phyloP scores from a whole-genome alignment of 1,140 invertebrate genomes.

The Dendrolimus punctatus region DNA sequence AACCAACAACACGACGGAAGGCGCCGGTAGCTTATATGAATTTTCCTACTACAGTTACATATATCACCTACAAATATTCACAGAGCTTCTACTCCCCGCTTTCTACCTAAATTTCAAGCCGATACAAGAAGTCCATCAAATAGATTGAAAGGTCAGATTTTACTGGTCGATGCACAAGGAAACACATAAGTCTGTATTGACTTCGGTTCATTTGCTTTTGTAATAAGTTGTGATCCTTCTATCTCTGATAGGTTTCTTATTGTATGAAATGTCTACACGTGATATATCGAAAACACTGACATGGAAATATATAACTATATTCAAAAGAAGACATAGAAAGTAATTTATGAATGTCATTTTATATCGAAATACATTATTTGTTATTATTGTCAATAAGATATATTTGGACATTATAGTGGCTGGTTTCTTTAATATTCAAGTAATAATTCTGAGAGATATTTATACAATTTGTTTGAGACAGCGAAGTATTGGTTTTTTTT shows the following conservation, averaged over 20 bases:
- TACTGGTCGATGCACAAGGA: slow-evolving; percentile 22
- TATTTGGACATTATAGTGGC: no score
- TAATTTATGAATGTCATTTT: no score
- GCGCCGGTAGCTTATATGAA: slow-evolving; percentile 39
- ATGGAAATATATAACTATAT: no score
- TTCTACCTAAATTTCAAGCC: slow-evolving; percentile 4
- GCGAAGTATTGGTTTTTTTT: no score
- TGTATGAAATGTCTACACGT: slow-evolving; percentile 30
- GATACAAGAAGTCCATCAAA: slow-evolving; percentile 4
- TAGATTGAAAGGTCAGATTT: slow-evolving; percentile 18
- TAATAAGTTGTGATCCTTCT: slow-evolving; percentile 44
- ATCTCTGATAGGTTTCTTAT: slow-evolving; percentile 39
- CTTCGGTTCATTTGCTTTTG: slow-evolving; percentile 44
- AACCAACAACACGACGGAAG: slow-evolving; percentile 29
- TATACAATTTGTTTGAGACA: no score
- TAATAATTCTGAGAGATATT: no score
- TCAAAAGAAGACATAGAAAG: no score
- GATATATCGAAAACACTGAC: background rate
- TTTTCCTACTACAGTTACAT: slow-evolving; percentile 21
- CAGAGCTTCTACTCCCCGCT: slow-evolving; percentile 13
- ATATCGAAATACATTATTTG: no score
- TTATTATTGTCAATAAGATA: no score
- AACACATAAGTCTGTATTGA: slow-evolving; percentile 28
- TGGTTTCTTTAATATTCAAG: no score
- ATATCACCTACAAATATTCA: slow-evolving; percentile 19